phyloP scores from a whole-genome alignment of 2,888 invertebrate species.

The Epirrhoe alternata region DNA sequence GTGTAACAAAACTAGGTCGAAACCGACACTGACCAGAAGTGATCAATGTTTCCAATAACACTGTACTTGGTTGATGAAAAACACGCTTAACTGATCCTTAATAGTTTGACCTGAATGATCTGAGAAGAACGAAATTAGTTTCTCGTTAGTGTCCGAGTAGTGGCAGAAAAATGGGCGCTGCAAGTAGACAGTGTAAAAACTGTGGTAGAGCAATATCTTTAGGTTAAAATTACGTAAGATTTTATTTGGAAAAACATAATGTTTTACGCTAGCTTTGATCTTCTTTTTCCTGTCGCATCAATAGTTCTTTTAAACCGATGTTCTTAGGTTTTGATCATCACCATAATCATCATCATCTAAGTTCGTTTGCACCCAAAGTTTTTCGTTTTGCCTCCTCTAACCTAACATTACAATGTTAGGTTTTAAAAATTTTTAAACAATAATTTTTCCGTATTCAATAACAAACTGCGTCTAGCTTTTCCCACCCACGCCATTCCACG shows the following conservation, averaged over 20 bases:
- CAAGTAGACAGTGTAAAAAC: background rate
- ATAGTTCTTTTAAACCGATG: no score
- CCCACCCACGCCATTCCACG: no score
- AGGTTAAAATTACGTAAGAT: background rate
- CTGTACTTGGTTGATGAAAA: slow-evolving; percentile 22
- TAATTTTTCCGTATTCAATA: no score
- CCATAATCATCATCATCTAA: no score
- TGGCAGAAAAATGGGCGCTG: background rate
- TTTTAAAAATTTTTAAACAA: no score
- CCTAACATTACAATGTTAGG: no score
- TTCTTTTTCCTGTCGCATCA: no score
- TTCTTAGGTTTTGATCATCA: no score
- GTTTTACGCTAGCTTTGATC: no score
- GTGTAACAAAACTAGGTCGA: slow-evolving; percentile 46
- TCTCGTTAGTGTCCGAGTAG: slow-evolving; percentile 7
- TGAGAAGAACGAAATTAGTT: slow-evolving; percentile 19
- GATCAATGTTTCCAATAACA: slow-evolving; percentile 43
- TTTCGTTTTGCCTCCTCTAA: no score
- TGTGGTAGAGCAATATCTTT: background rate
- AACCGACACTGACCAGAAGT: slow-evolving; percentile 44
- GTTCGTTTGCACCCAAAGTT: no score
- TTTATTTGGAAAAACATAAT: background rate
- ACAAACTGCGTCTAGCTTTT: no score
- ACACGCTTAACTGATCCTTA: slow-evolving; percentile 14
- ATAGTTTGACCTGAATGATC: slow-evolving; percentile 27